These are phyloP conservation scores for Nothocercus julius DNA, from an alignment of 2,113 vertebrate species.

Conservation along the genomic window DNA sequence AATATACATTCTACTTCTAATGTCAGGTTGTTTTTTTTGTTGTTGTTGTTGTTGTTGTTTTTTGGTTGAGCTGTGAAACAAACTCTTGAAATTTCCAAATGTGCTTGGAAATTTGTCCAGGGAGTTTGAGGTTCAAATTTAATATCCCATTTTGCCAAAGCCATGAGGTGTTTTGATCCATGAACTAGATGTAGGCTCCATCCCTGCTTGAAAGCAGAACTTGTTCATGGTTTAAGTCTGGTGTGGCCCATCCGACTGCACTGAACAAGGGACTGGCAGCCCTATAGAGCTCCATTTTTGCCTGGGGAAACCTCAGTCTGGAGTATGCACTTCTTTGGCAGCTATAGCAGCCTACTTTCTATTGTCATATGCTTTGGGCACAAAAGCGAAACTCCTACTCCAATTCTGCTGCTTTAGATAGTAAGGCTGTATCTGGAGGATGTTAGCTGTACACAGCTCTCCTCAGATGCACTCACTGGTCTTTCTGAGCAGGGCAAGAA, in stretches of 20 bases:
- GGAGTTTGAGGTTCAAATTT: not conserved
- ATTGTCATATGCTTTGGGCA: not conserved
- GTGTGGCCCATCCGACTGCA: not conserved
- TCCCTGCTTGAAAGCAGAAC: not conserved
- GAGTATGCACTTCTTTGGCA: not conserved
- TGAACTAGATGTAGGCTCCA: not conserved
- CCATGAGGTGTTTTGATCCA: not conserved
- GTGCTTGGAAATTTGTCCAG: not conserved
- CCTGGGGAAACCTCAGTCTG: not conserved
- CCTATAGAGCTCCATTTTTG: not conserved
- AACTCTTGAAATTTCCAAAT: not conserved
- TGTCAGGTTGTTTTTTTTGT: not conserved
- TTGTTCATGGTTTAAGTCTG: not conserved
- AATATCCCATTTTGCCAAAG: not conserved
- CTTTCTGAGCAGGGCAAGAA: not conserved
- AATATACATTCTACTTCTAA: not conserved
- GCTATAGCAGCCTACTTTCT: not conserved
- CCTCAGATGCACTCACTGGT: rapidly evolving
- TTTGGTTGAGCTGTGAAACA: not conserved
- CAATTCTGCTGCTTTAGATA: not conserved
- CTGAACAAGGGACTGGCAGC: not conserved
- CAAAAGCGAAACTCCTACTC: not conserved
- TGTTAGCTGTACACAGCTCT: not conserved
- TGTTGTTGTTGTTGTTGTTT: too few species aligned
- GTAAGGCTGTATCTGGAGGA: not conserved